Evolutionary conservation across 2,888 invertebrate genomes (phyloP).

Genomic region (Omphaloscelis lunosa): DNA sequence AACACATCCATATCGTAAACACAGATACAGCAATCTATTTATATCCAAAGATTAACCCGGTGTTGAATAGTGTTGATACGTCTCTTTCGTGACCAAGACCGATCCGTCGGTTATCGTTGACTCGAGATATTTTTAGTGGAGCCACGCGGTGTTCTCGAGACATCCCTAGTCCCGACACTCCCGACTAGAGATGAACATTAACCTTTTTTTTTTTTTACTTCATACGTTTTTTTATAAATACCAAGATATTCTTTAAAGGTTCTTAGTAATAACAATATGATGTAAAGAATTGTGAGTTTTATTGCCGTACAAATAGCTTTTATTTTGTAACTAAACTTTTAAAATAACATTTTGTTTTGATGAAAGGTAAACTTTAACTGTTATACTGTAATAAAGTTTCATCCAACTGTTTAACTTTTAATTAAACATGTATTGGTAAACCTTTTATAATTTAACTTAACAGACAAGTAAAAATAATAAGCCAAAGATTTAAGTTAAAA

Average conservation of each 20-base stretch:
- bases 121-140: constrained; percentile 61
- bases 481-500: background rate
- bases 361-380: background rate
- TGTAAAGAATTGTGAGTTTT: background rate
- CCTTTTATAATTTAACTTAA: background rate
- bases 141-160: constrained; percentile 52
- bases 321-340: background rate
- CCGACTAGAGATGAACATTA: background rate
- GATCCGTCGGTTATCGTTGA: constrained; percentile 59
- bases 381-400: background rate
- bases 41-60: constrained; percentile 54
- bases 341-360: background rate
- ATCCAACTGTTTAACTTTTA: background rate
- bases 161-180: background rate
- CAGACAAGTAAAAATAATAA: background rate
- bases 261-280: background rate
- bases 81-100: constrained; percentile 50
- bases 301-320: background rate
- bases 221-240: background rate
- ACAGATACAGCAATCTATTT: constrained; percentile 44
- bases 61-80: constrained; percentile 40
- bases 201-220: background rate
- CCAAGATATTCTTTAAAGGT: background rate
- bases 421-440: background rate
- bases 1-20: constrained; percentile 37